Conservation (phyloP, 2,888 invertebrate genomes). For the Eucriotettix oculatus region DNA sequence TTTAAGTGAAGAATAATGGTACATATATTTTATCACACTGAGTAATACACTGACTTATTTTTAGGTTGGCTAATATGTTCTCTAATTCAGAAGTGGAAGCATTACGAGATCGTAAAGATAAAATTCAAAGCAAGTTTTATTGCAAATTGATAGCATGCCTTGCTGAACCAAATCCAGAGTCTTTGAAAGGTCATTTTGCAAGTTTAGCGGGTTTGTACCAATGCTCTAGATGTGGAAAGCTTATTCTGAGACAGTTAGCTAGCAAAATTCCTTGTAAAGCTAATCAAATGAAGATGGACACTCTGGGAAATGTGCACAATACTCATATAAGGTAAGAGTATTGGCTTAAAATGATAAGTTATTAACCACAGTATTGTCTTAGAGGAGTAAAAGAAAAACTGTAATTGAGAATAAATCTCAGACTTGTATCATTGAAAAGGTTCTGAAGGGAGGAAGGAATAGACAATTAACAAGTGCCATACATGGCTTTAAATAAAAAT, state of each 20-base stretch:
- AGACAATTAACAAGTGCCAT: too few species aligned
- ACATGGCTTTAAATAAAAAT: too few species aligned
- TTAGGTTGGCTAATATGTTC: constrained; percentile 70
- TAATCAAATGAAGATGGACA: constrained; percentile 52
- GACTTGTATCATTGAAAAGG: too few species aligned
- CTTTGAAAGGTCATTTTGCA: constrained; percentile 61
- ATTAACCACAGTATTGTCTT: too few species aligned
- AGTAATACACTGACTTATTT: neutral
- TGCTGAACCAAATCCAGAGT: constrained; percentile 58
- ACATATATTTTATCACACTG: neutral
- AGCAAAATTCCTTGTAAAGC: constrained; percentile 56
- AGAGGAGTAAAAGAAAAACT: too few species aligned
- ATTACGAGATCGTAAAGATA: constrained; percentile 74
- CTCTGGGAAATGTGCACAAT: constrained; percentile 53
- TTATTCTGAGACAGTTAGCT: constrained; percentile 51
- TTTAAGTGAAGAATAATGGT: neutral
- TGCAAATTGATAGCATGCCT: constrained; percentile 66
- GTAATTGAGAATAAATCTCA: too few species aligned
- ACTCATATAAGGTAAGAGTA: constrained; percentile 42
- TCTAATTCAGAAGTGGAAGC: constrained; percentile 73
- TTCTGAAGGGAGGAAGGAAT: too few species aligned
- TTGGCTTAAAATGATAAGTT: too few species aligned
- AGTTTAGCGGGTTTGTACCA: constrained; percentile 62
- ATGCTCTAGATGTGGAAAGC: constrained; percentile 52
- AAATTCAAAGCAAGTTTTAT: constrained; percentile 68